Conservation (phyloP, 2,113 vertebrate species). For the Steatornis caripensis region DNA sequence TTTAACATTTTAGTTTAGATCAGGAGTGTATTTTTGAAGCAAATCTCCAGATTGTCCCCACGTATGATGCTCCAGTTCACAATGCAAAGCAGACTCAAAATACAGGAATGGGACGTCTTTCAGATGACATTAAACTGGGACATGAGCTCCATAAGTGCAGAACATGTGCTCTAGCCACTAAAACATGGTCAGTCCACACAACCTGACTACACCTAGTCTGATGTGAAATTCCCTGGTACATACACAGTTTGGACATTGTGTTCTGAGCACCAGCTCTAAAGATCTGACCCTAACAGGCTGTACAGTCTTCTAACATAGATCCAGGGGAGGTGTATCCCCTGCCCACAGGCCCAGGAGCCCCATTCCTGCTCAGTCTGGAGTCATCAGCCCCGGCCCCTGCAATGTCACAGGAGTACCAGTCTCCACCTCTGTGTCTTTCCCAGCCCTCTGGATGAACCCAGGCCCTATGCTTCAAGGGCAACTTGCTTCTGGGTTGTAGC, state of each 20-base stretch:
- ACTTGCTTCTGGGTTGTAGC: background rate
- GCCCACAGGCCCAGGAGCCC: background rate
- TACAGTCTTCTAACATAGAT: background rate
- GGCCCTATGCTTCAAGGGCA: background rate
- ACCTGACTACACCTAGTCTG: background rate
- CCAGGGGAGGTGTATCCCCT: background rate
- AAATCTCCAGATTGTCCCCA: background rate
- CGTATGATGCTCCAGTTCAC: background rate
- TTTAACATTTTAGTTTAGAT: background rate
- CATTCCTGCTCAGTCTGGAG: background rate
- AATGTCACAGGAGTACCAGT: background rate
- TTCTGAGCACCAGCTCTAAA: background rate
- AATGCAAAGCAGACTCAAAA: background rate
- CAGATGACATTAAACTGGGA: background rate
- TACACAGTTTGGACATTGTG: background rate
- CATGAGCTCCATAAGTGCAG: background rate
- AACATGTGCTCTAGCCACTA: background rate
- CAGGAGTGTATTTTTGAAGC: background rate
- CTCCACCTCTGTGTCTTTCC: background rate
- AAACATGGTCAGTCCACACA: background rate
- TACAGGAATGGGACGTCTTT: background rate
- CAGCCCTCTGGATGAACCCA: background rate
- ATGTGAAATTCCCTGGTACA: background rate
- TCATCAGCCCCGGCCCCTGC: background rate
- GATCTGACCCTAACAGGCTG: background rate